Conservation (phyloP, 2,113 vertebrate species). For the Oryctolagus cuniculus region mOryCun1.1 NC_091432.1:126239001-126239500, state of each 20-base stretch:
- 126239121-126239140: neutral
- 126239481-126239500: neutral
- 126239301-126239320: too few relatives aligned
- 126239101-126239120: too few relatives aligned
- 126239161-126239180: neutral
- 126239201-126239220: neutral
- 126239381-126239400: neutral
- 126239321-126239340: accelerated
- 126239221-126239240: neutral
- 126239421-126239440: neutral
- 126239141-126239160: neutral
- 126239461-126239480: neutral
- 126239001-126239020: too few relatives aligned
- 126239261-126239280: neutral
- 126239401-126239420: accelerated
- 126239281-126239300: accelerated
- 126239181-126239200: neutral
- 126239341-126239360: neutral
- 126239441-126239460: accelerated
- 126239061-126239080: neutral
- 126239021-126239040: too few relatives aligned
- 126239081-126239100: neutral
- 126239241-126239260: accelerated
- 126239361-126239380: neutral
- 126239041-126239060: neutral